Base-by-base conservation (phyloP, 1,140 invertebrate genomes). In the Panulirus ornatus region DNA sequence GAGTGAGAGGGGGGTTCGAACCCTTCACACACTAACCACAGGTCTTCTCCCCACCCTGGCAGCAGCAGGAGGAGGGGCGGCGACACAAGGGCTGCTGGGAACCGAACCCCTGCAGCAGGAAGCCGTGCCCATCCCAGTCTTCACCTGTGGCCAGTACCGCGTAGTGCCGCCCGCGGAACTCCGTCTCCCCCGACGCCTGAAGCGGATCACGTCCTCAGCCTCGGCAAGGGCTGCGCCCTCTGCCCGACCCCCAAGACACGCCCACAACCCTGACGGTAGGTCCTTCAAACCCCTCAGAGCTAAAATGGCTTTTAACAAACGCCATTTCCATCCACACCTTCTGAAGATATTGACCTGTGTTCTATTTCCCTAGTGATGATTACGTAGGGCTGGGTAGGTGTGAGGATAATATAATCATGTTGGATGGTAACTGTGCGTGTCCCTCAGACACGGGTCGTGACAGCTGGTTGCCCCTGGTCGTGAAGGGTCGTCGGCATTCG, bases 111-210 rank as follows among this genome's bases (percentile, higher is more conserved):
- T n/a, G n/a, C n/a, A n/a, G n/a, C n/a, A n/a, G n/a, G n/a, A n/a
- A n/a, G n/a, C n/a, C n/a, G 82, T 84, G 36, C 82, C 82, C 63
- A 84, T 84, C 38, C 82, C 82, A 2, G 82, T 84, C 38, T 84
- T 84, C 63, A 84, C 66, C 58, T 63, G 58, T 0, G 58, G 71
- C 58, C 82, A 84, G 63, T 84, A 84, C 66, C 82, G 82, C n/a
- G 66, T 84, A 27, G 63, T 36, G 30, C 36, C 82, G 2, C 38
- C 66, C 16, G 40, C 63, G 58, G 36, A 70, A 22, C 38, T 44
- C 1, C 36, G 40, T n/a, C 34, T 40, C 36, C 54, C 70, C 40
- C 58, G 38, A 34, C 36, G 82, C 19, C 47, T 84, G 14, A 54
- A 58, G 0, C 58, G 82, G 38, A 84, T 84, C 58, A 63, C 47